Percentiles rank a stretch among this genome's conserved stretches.
phyloP scores from a whole-genome alignment of 2,888 invertebrate species.

The Gryllus longicercus region DNA sequence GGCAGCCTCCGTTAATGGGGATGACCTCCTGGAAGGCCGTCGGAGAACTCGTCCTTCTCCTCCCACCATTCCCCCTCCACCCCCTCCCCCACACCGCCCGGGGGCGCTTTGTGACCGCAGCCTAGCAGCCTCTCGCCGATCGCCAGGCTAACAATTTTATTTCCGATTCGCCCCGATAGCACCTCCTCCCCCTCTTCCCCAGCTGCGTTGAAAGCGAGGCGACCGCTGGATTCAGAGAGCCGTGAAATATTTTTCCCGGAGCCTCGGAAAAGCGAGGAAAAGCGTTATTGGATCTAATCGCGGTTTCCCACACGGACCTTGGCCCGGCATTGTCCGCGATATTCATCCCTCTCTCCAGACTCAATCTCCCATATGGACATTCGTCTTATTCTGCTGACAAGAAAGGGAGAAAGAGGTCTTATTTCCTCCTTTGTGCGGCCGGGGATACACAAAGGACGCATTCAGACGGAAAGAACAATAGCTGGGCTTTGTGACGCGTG shows the following conservation, averaged over 20 bases:
- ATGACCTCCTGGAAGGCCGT: no score
- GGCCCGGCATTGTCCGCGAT: neutral
- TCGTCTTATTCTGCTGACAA: constrained; percentile 30
- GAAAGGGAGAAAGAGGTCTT: constrained; percentile 19
- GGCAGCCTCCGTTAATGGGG: no score
- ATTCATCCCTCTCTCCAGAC: constrained; percentile 5
- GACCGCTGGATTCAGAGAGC: neutral
- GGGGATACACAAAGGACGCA: constrained; percentile 31
- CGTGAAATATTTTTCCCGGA: neutral
- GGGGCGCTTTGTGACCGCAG: no score
- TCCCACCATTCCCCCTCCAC: no score
- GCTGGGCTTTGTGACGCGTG: constrained; percentile 19
- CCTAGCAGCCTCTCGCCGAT: no score
- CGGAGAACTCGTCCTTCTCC: no score
- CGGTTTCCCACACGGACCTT: neutral
- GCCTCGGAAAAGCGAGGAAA: neutral
- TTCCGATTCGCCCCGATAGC: neutral
- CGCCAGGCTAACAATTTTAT: neutral
- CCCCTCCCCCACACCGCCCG: no score
- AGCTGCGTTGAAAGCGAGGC: no score
- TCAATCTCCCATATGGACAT: constrained; percentile 31
- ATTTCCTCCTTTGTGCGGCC: constrained; percentile 1
- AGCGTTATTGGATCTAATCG: constrained; percentile 10
- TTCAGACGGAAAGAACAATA: constrained; percentile 34
- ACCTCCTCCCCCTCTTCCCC: no score